A percentile compares a stretch with the other conserved stretches of the same genome.
phyloP scores from a whole-genome alignment of 1,140 invertebrate genomes.

The Condylostylus longicornis region DNA sequence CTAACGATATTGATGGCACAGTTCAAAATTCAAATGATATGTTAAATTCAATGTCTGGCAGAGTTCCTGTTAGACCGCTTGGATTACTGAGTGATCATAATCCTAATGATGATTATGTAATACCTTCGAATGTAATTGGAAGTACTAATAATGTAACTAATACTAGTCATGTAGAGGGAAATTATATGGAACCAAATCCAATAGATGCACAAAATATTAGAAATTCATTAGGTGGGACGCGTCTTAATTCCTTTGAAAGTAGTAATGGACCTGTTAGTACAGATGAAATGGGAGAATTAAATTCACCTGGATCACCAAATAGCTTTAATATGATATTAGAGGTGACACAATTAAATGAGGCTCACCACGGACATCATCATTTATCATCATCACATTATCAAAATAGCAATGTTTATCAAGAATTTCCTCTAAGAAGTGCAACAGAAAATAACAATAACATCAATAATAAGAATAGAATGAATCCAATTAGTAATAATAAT shows the following conservation, averaged over 20 bases:
- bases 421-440: slow-evolving; percentile 9
- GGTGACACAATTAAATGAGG: slow-evolving; percentile 34
- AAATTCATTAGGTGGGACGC: slow-evolving; percentile 21
- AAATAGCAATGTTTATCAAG: slow-evolving; percentile 32
- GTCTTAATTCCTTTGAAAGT: slow-evolving; percentile 17
- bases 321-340: slow-evolving; percentile 36
- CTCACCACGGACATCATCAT: slow-evolving; percentile 26
- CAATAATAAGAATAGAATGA: slow-evolving; percentile 19
- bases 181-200: slow-evolving; percentile 38
- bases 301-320: slow-evolving; percentile 37
- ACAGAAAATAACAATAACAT: slow-evolving; percentile 35
- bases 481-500: slow-evolving; percentile 24
- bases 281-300: slow-evolving; percentile 19
- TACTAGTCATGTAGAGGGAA: slow-evolving; percentile 28
- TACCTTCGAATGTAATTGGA: slow-evolving; percentile 19
- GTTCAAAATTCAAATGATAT: background rate
- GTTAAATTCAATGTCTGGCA: background rate
- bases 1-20: slow-evolving; percentile 5
- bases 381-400: slow-evolving; percentile 31
- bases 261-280: slow-evolving; percentile 20
- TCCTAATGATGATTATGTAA: slow-evolving; percentile 10
- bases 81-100: slow-evolving; percentile 1
- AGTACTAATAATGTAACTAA: slow-evolving; percentile 5
- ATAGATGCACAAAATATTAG: too few relatives aligned
- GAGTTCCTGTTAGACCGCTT: background rate